Base-by-base conservation (phyloP, 2,113 vertebrate species). In the Myotis lucifugus region DNA sequence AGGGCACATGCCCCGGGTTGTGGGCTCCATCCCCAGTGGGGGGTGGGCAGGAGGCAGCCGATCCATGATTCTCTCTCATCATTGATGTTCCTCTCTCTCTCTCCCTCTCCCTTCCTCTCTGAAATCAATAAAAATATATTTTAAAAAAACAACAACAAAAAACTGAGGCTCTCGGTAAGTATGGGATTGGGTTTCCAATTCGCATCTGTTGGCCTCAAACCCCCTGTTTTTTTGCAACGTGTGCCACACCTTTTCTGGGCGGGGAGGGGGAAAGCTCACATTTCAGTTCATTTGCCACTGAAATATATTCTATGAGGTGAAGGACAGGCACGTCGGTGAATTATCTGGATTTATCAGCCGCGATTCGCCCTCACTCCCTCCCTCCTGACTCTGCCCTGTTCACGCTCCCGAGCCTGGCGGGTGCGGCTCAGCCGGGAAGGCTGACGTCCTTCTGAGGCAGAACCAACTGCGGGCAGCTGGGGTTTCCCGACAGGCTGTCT, bases 271-370 rank as follows among this genome's bases (percentile, higher is more conserved):
- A 87, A 11, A 3, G 23, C 52, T 93, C 64, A 21, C 46, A 79
- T 85, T 90, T 87, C 74, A 79, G 64, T 18, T 84, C n/a, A 67
- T 40, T 85, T 76, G 70, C 61, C 61, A 83, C 40, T 72, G 52
- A 83, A 70, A 77, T 89, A 61, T 23, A 17, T n/a, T 78, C 2
- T 12, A 37, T 54, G 21, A 81, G 34, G n/a, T 91, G 78, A 46
- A 94, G 46, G 70, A 5, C 34, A 67, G 64, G 70, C 25, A 69
- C 73, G n/a, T 67, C 4, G 84, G 23, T 37, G 69, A 69, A 19
- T 29, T 67, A 77, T 82, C 54, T 85, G 87, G 86, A 91, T 88
- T 84, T 70, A 54, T 82, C 40, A 46, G 54, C 61, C 52, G 84
- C 50, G 61, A 91, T 54, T 89, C 79, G 70, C 42, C 40, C 85